phyloP scores from a whole-genome alignment of 1,140 invertebrate genomes.

The Neuroterus valhalla region DNA sequence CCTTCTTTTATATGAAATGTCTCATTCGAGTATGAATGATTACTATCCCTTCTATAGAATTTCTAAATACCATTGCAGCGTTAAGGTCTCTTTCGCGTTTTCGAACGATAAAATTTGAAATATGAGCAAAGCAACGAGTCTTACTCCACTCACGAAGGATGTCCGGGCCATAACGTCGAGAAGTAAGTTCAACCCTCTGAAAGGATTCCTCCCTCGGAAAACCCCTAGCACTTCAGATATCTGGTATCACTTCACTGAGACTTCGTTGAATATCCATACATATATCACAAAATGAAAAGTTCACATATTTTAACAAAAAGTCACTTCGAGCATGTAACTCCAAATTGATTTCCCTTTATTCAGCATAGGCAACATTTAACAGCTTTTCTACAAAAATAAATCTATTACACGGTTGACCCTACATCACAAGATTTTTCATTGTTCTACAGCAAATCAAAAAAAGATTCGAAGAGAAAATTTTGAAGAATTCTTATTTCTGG shows the following conservation, averaged over 20 bases:
- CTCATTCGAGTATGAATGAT: not conserved
- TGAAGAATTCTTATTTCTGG: too few species aligned
- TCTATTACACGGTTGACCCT: too few species aligned
- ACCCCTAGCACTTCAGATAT: conserved; percentile 31
- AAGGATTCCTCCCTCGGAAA: conserved; percentile 51
- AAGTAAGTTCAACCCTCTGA: conserved; percentile 54
- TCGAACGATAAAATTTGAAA: conserved; percentile 73
- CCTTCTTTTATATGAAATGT: not conserved
- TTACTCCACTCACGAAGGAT: conserved; percentile 60
- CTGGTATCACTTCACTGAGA: not conserved
- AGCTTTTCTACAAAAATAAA: too few species aligned
- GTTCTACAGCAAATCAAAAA: too few species aligned
- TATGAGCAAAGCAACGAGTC: conserved; percentile 59
- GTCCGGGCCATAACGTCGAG: conserved; percentile 68
- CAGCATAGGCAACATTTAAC: too few species aligned
- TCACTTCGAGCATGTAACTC: too few species aligned
- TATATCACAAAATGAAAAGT: too few species aligned
- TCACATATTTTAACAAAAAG: too few species aligned
- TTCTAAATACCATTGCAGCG: conserved; percentile 8
- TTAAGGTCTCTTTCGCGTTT: conserved; percentile 41
- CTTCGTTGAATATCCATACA: not conserved
- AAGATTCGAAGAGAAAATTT: too few species aligned
- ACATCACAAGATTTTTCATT: too few species aligned
- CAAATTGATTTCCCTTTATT: too few species aligned
- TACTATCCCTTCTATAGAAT: not conserved